Evolutionary conservation across 2,797 vertebrate species (phyloP), one percentile per base, ranked within the genome.

Genomic region (Alca torda): DNA sequence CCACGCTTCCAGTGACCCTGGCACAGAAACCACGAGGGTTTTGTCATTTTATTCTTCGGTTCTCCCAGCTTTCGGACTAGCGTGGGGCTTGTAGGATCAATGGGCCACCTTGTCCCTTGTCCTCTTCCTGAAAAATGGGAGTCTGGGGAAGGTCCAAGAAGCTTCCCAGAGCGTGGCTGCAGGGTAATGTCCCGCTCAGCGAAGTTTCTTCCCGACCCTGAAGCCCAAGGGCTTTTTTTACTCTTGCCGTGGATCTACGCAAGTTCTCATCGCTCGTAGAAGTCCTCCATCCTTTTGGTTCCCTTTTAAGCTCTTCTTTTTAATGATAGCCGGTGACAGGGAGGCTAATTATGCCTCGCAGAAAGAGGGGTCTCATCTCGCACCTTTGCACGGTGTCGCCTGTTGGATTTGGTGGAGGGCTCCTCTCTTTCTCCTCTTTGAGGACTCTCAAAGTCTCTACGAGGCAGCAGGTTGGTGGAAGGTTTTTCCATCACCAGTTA

Each of bases 261-360:
- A 69, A 81, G 75, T 93, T 93, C 73, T 94, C 67, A 24, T 70
- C 68, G 74, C 80, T 89, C 56, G 0, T 18, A 0, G 12, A 41
- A 86, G 70, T 93, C 74, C 89, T 83, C 72, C 78, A 86, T 74
- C 75, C 73, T 90, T 33, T 39, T 15, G 78, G 59, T 69, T 93
- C 83, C 39, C 56, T 81, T 91, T 93, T 53, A 73, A 94, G 51
- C 43, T 91, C 54, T 54, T 30, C 17, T 56, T 59, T 89, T 83
- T 82, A 68, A 61, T 31, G 81, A 51, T 67, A 6, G 25, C n/a
- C 0, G 0, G 46, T 81, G 81, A 59, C 86, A 33, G 21, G 54
- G 63, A 95, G 96, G 96, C 95, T 95, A 97, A 93, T 95, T 39
- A 37, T 23, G 45, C 84, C 74, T 85, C 68, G 68, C 7, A 26